Conservation (phyloP, 2,113 vertebrate species). For the Pantherophis guttatus region DNA sequence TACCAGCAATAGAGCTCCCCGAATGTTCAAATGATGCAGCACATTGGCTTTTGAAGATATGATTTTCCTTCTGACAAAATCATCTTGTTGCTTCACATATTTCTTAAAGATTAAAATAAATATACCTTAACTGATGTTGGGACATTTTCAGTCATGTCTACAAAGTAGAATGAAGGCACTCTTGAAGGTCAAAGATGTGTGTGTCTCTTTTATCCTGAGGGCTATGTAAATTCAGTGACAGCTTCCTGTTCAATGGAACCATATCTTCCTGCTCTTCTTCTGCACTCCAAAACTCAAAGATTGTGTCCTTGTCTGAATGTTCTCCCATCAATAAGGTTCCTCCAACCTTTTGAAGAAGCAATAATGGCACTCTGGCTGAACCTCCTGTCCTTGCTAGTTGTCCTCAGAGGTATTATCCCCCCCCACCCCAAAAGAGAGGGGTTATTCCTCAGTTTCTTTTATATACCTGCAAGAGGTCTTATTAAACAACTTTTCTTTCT, state of each 20-base stretch:
- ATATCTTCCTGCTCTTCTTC: background rate
- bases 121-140: background rate
- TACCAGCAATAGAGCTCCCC: rapidly evolving
- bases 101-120: background rate
- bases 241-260: background rate
- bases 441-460: background rate
- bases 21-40: too few relatives aligned
- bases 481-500: background rate
- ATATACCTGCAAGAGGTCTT: background rate
- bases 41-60: rapidly evolving
- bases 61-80: background rate
- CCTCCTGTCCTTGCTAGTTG: too few relatives aligned
- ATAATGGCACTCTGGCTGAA: too few relatives aligned
- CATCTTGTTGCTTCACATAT: rapidly evolving
- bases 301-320: background rate
- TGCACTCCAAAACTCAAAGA: rapidly evolving
- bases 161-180: background rate
- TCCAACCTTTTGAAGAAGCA: too few relatives aligned
- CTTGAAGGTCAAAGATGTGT: rapidly evolving
- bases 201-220: background rate
- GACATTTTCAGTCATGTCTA: background rate
- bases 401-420: too few relatives aligned
- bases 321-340: background rate
- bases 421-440: rapidly evolving
- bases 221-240: background rate